Evolutionary conservation across 2,888 invertebrate genomes (phyloP), one percentile per base, ranked within the genome.

Genomic region (Troides aeacus): DNA sequence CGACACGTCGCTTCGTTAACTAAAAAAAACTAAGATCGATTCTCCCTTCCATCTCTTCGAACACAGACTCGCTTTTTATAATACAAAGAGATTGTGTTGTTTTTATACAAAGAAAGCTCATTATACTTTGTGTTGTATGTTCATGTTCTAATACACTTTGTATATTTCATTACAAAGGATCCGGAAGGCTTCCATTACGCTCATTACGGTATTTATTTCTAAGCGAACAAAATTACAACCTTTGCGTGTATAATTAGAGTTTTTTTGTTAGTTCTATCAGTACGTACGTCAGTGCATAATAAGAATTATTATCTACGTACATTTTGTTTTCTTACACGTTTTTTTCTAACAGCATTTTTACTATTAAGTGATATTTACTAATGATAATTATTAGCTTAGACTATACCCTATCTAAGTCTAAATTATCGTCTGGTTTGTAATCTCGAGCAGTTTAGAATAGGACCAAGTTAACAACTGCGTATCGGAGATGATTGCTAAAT

Each of bases 131-230:
- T 42, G 12, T 42, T 17, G 50, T 18, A 50, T 57, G 23, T 57
- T 57, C 10, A 1, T 23, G 18, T 23, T 18, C 8, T 6, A 23
- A 23, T 18, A 57, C n/a, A 57, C 6, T 23, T 57, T 57, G 15
- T 21, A 57, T 57, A 57, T 57, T 57, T 57, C 18, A 7, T 56
- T 57, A 57, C 57, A 57, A 57, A 57, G n/a, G 57, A 57, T 21
- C 18, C n/a, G 10, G 23, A 57, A 57, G 57, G 23, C 1, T 57
- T 57, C n/a, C 57, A 57, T 57, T 57, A 57, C 10, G 57, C 21
- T 21, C 23, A 21, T 23, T 10, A 23, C 10, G 10, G 23, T 18
- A 21, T 57, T 23, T n/a, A 53, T 53, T 21, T 57, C 57, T 21
- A 57, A 21, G 21, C 23, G 12, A 23, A 57, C 57, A 57, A 57